A percentile compares a stretch with the other conserved stretches of the same genome.
Evolutionary conservation across 2,113 vertebrate species (phyloP).

Genomic region (Ursus arctos): DNA sequence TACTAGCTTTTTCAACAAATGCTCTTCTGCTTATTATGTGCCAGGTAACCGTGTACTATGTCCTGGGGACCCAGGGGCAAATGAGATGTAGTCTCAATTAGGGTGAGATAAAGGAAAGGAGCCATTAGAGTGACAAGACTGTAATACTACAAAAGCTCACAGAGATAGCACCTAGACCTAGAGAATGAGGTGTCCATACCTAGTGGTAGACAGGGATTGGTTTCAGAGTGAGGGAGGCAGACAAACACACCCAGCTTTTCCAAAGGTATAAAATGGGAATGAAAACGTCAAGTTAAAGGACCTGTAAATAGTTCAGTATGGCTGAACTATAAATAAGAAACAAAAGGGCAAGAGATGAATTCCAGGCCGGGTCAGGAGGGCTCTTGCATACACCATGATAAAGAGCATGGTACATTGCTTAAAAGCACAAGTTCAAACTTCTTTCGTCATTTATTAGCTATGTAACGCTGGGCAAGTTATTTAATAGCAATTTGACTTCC

Average conservation of each 20-base stretch:
- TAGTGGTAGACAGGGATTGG: background rate
- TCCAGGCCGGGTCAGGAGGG: background rate
- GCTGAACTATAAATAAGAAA: background rate
- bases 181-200: background rate
- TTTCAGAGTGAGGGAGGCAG: background rate
- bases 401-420: background rate
- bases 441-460: background rate
- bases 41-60: background rate
- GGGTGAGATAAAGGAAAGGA: conserved; percentile 39
- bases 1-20: conserved; percentile 22
- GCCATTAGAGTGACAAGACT: background rate
- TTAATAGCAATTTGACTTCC: conserved; percentile 23
- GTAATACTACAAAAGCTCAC: background rate
- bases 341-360: background rate
- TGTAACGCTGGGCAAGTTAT: background rate
- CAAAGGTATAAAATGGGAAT: conserved; percentile 2
- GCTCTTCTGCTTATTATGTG: background rate
- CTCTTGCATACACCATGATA: background rate
- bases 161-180: background rate
- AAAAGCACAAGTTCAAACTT: background rate
- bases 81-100: background rate
- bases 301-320: background rate
- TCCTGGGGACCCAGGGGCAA: background rate
- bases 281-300: conserved; percentile 38
- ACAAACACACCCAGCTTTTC: background rate